A percentile compares a stretch with the other conserved stretches of the same genome.
phyloP scores from a whole-genome alignment of 2,113 vertebrate genomes.

The Dromas ardeola region DNA sequence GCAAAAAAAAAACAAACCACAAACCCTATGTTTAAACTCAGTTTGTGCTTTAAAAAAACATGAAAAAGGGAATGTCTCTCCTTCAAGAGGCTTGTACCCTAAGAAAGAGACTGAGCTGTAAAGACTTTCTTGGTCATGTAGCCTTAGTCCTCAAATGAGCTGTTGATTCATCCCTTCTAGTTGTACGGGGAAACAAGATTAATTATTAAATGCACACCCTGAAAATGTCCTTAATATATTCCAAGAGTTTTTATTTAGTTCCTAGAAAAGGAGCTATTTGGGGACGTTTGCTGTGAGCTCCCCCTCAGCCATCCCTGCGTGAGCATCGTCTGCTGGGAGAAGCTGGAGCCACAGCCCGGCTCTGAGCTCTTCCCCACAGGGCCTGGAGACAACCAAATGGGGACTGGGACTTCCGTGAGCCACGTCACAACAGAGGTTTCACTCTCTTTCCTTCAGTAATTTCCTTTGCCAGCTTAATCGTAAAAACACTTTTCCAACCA shows the following conservation, averaged over 20 bases:
- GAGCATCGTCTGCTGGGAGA: not conserved
- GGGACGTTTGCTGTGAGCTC: not conserved
- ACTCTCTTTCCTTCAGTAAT: not conserved
- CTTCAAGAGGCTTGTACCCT: not conserved
- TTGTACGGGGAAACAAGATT: not conserved
- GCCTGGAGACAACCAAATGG: not conserved
- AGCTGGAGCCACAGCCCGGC: not conserved
- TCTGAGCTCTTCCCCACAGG: not conserved
- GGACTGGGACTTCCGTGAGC: not conserved
- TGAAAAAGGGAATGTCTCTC: not conserved
- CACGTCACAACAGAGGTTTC: not conserved
- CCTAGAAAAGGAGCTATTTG: not conserved
- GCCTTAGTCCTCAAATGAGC: not conserved
- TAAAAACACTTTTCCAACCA: conserved; percentile 28
- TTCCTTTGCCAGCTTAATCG: conserved; percentile 15
- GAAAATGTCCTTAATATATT: not conserved
- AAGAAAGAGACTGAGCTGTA: not conserved
- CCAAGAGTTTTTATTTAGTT: not conserved
- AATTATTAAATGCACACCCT: not conserved
- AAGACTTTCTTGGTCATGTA: not conserved
- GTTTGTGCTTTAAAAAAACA: not conserved
- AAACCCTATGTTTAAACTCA: not conserved
- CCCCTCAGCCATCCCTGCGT: not conserved
- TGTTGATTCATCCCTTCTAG: not conserved
- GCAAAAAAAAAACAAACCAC: not conserved